Evolutionary conservation across 1,140 invertebrate species (phyloP).

Genomic region (Argopecten irradians): DNA sequence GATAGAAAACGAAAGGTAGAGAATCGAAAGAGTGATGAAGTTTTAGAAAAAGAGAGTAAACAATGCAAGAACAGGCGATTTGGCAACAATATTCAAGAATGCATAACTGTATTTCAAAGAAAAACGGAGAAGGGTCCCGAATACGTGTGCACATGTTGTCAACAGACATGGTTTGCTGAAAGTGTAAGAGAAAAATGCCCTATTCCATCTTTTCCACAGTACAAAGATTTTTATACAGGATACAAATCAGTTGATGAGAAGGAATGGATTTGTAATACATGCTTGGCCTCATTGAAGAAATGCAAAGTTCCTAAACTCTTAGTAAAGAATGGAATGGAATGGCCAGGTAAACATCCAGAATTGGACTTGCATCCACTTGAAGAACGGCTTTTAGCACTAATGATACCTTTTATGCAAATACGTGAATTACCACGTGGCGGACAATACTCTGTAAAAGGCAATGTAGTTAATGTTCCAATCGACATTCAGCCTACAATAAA

Average conservation of each 20-base stretch:
- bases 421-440: constrained; percentile 28
- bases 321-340: constrained; percentile 27
- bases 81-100: too few species aligned
- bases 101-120: too few species aligned
- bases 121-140: too few species aligned
- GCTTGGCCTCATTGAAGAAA: constrained; percentile 10
- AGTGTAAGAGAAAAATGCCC: too few species aligned
- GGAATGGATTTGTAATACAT: constrained; percentile 9
- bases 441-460: constrained; percentile 29
- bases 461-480: constrained; percentile 38
- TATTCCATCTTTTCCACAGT: too few species aligned
- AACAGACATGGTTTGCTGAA: too few species aligned
- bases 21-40: too few species aligned
- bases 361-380: constrained; percentile 47
- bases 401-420: constrained; percentile 30
- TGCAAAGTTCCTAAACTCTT: constrained; percentile 21
- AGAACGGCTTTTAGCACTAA: constrained; percentile 40
- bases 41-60: too few species aligned
- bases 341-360: constrained; percentile 42
- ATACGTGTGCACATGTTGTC: too few species aligned
- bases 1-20: too few species aligned
- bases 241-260: background rate
- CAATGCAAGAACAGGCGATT: too few species aligned
- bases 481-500: constrained; percentile 53
- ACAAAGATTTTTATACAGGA: too few species aligned